Conservation (phyloP, 2,113 vertebrate genomes). For the Sander vitreus region DNA sequence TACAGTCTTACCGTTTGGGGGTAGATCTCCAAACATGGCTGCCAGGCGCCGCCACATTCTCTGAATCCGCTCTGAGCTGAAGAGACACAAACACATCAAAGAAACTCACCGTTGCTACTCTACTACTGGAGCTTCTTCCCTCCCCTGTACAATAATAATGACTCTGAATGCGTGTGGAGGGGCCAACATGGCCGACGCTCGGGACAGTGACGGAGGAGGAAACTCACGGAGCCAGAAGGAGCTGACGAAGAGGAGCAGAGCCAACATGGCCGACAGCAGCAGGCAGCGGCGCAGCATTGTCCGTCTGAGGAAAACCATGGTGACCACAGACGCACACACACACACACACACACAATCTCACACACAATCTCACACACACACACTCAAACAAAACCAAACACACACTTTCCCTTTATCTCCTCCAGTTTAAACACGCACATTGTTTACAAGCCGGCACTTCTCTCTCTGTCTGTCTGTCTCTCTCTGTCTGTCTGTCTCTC, state of each 20-base stretch:
- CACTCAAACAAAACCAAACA: background rate
- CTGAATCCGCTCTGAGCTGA: conserved; percentile 55
- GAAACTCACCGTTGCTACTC: no score
- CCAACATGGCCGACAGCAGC: conserved; percentile 63
- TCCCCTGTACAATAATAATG: no score
- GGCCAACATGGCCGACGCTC: conserved; percentile 30
- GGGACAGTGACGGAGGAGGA: background rate
- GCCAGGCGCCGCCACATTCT: conserved; percentile 60
- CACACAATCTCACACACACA: background rate
- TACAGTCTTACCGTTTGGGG: conserved; percentile 33
- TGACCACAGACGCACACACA: background rate
- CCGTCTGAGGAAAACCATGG: conserved; percentile 57
- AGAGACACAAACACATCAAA: background rate
- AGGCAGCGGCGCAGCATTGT: conserved; percentile 32
- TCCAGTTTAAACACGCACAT: conserved; percentile 10
- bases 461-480: background rate
- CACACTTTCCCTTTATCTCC: background rate
- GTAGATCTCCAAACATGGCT: conserved; percentile 58
- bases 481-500: background rate
- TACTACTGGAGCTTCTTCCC: no score
- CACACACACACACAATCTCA: background rate
- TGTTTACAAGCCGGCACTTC: background rate
- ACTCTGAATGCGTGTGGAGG: no score
- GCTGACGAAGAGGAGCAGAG: conserved; percentile 67
- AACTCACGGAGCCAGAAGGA: conserved; percentile 74